A percentile compares a stretch with the other conserved stretches of the same genome.
Conservation (phyloP, 2,113 vertebrate genomes). For the Fulmarus glacialis region DNA sequence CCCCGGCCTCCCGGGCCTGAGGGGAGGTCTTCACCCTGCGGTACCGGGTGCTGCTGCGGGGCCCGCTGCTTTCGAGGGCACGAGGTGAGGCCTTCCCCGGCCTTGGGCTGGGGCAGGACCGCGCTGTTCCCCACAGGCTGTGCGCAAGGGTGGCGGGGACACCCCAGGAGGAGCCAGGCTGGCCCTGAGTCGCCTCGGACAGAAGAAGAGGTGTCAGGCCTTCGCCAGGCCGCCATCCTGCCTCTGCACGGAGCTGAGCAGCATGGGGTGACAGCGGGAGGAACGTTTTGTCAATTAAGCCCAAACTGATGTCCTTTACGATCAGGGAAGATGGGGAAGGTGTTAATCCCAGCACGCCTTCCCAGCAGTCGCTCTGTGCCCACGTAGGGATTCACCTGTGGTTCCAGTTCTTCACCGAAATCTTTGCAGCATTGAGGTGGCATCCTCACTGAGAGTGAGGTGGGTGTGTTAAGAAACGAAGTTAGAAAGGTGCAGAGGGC, state of each 20-base stretch:
- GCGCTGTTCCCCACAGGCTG: neutral
- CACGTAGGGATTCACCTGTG: neutral
- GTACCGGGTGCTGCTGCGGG: neutral
- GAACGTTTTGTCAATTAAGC: neutral
- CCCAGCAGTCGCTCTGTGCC: neutral
- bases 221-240: neutral
- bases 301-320: too few relatives aligned
- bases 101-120: neutral
- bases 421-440: too few relatives aligned
- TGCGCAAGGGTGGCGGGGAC: neutral
- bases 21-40: neutral
- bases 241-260: neutral
- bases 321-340: neutral
- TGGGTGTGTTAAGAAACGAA: rapidly evolving
- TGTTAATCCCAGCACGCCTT: neutral
- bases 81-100: neutral
- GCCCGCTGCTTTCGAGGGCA: neutral
- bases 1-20: neutral
- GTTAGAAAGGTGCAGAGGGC: too few relatives aligned
- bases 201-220: neutral
- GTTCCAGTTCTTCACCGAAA: neutral
- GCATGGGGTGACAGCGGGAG: neutral
- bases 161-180: neutral
- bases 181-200: neutral
- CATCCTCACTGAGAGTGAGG: rapidly evolving